Conservation (phyloP, 2,113 vertebrate genomes). For the Grus americana region DNA sequence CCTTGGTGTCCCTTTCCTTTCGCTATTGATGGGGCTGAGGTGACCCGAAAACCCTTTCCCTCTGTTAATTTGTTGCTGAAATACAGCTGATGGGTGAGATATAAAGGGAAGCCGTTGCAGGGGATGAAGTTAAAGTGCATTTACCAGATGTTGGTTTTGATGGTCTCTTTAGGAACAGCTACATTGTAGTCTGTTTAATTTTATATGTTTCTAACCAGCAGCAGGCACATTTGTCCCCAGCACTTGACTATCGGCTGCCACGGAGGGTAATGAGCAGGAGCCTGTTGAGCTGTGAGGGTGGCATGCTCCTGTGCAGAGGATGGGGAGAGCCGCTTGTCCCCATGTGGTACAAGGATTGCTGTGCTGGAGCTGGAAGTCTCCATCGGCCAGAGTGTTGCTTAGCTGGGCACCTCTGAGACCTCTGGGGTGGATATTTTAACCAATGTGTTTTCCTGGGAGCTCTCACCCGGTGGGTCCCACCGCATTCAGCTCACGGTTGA, state of each 20-base stretch:
- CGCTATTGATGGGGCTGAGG: not conserved
- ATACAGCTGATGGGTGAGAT: not conserved
- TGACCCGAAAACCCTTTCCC: not conserved
- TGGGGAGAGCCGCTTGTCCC: not conserved
- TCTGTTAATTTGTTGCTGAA: not conserved
- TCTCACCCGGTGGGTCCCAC: not conserved
- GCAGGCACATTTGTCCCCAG: not conserved
- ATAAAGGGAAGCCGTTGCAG: not conserved
- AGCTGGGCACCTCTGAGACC: not conserved
- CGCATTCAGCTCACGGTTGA: not conserved
- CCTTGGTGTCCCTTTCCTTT: not conserved
- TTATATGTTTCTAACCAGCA: not conserved
- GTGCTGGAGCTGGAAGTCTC: not conserved
- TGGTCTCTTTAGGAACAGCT: not conserved
- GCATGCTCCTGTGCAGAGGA: fast-evolving
- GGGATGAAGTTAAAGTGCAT: not conserved
- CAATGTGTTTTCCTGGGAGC: not conserved
- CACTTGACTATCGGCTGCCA: fast-evolving
- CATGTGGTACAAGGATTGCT: not conserved
- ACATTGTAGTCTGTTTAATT: not conserved
- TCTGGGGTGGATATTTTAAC: not conserved
- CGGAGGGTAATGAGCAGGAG: not conserved
- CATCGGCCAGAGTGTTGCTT: not conserved
- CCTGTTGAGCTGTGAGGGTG: not conserved
- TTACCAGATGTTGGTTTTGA: not conserved